phyloP scores from a whole-genome alignment of 2,888 invertebrate species.

The Nomada goodeniana region DNA sequence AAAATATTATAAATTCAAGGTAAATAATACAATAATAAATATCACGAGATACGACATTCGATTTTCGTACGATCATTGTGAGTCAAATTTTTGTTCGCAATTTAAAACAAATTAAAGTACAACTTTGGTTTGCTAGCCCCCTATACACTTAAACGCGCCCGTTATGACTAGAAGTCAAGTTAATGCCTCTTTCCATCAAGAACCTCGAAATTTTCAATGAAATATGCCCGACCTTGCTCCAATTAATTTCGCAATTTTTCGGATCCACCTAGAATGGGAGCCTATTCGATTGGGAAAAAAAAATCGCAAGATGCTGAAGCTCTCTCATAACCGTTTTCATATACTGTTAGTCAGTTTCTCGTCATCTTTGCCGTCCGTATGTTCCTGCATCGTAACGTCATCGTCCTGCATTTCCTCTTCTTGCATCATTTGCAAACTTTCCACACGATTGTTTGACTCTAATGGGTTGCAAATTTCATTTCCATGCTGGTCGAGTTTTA shows the following conservation, averaged over 20 bases:
- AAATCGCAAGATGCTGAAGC: neutral
- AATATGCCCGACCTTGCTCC: neutral
- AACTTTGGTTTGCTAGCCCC: conserved; percentile 53
- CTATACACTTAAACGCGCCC: neutral
- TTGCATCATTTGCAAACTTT: conserved; percentile 31
- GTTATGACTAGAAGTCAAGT: conserved; percentile 57
- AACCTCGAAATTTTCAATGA: neutral
- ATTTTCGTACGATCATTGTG: neutral
- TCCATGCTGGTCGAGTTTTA: conserved; percentile 71
- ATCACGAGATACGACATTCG: conserved; percentile 14
- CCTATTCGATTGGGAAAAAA: neutral
- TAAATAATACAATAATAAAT: conserved; percentile 54
- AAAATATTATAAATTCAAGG: conserved; percentile 28
- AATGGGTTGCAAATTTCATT: conserved; percentile 50
- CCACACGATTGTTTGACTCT: conserved; percentile 26
- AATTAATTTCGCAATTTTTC: neutral
- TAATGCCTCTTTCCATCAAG: neutral
- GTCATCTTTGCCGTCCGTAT: conserved; percentile 23
- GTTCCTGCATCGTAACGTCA: conserved; percentile 35
- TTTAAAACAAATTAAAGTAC: conserved; percentile 21
- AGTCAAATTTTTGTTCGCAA: neutral
- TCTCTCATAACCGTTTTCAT: neutral
- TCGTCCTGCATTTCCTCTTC: conserved; percentile 32
- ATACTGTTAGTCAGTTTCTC: conserved; percentile 36
- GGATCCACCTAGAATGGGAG: neutral